phyloP scores from a whole-genome alignment of 2,113 vertebrate species.

The Aphelocoma coerulescens region DNA sequence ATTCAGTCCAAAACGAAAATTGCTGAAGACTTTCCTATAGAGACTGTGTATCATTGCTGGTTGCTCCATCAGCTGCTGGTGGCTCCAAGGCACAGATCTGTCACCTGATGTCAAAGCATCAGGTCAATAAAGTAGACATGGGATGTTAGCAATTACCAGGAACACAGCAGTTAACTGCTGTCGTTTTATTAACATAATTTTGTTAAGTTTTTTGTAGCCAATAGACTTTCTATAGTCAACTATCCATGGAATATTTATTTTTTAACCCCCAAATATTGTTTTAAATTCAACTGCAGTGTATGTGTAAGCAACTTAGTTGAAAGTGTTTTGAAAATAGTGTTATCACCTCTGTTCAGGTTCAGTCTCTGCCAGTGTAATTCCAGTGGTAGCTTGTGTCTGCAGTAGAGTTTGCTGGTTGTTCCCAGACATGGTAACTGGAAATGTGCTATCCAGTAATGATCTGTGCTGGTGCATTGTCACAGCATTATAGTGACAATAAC shows the following conservation, averaged over 20 bases:
- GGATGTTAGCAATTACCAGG: neutral
- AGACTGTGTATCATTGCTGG: neutral
- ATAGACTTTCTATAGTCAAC: neutral
- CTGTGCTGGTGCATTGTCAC: neutral
- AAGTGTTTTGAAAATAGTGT: neutral
- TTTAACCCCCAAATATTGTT: neutral
- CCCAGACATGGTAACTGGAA: neutral
- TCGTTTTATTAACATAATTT: neutral
- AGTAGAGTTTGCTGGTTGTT: neutral
- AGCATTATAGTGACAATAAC: neutral
- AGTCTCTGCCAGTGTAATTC: neutral
- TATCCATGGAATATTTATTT: neutral
- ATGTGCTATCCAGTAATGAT: neutral
- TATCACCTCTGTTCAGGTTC: neutral
- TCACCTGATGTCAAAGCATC: neutral
- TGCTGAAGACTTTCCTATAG: neutral
- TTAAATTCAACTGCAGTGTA: neutral
- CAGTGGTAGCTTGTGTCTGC: neutral
- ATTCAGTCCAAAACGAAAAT: neutral
- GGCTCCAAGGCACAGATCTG: neutral
- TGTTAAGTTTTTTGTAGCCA: neutral
- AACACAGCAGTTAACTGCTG: neutral
- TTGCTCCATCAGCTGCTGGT: neutral
- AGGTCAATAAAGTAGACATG: neutral
- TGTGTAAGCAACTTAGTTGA: neutral